Evolutionary conservation across 2,888 invertebrate genomes (phyloP), one percentile per base, ranked within the genome.

Genomic region (Ganaspis brasiliensis): DNA sequence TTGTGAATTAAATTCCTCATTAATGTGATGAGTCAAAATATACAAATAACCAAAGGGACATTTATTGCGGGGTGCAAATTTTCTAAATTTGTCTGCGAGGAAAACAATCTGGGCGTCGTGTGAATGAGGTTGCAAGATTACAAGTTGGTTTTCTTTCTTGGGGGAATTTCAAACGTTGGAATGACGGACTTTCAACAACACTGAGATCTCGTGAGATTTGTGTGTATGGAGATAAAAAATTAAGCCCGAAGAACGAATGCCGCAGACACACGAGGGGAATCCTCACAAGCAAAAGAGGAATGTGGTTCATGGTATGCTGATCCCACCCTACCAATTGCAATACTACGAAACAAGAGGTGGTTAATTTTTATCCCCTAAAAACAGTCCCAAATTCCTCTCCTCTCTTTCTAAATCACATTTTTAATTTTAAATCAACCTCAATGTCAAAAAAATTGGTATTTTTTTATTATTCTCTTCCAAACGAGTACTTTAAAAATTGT

Each of bases 221-320:
- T 37, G 24, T 45, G 21, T 67, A 67, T n/a, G 40, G 40, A 67
- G 24, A 67, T 67, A 67, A 67, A 67, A 67, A 45, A 45, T 67
- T 67, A 26, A 67, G 40, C 24, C 40, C 45, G 21, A 21, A 67
- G 45, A 45, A 24, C 9, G 67, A 67, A 67, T 45, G 45, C 45
- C n/a, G 21, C n/a, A 45, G 63, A 24, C 21, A 24, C 24, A 67
- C 45, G 67, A 67, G 45, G 67, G 24, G 45, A 67, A 67, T 45
- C 40, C 67, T 45, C 40, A 24, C 45, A 26, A 37, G 40, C 40
- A 67, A 45, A 67, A 45, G 45, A 67, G 86, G 86, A 86, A 87
- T 87, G 87, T 83, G 83, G 82, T 84, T 86, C 40, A 35, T 61
- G 87, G 85, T 86, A 85, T 85, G 85, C 83, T 85, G 83, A 87